Percentiles rank a stretch among this genome's conserved stretches.
These are phyloP conservation scores for Peromyscus eremicus DNA, from an alignment of 2,797 vertebrate genomes.

Conservation along the genomic window DNA sequence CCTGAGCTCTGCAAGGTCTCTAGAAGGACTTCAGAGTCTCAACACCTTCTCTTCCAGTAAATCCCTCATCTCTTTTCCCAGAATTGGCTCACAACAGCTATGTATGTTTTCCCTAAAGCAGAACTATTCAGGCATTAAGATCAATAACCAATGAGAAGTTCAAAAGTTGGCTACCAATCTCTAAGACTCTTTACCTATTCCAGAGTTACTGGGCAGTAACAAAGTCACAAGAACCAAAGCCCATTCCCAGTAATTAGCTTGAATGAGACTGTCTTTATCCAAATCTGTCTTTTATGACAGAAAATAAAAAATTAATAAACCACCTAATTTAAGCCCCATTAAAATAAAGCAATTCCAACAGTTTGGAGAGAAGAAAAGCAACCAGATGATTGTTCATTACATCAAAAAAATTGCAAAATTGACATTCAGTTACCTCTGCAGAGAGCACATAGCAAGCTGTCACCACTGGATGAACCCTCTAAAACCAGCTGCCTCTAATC, in stretches of 20 bases:
- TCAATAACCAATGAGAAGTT: neutral
- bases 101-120: conserved; percentile 29
- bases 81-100: neutral
- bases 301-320: neutral
- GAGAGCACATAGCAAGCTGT: neutral
- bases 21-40: neutral
- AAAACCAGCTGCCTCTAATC: neutral
- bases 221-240: neutral
- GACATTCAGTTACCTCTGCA: neutral
- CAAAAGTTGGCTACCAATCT: neutral
- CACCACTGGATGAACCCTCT: neutral
- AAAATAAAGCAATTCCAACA: neutral
- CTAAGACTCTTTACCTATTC: conserved; percentile 20
- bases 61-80: neutral
- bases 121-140: conserved; percentile 10
- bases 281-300: neutral
- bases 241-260: neutral
- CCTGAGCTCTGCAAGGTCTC: neutral
- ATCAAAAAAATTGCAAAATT: neutral
- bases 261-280: neutral
- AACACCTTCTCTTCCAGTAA: neutral
- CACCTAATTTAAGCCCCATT: neutral
- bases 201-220: neutral
- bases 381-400: neutral
- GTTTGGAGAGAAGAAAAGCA: neutral